phyloP scores from a whole-genome alignment of 2,797 vertebrate genomes.

The Sarcophilus harrisii region DNA sequence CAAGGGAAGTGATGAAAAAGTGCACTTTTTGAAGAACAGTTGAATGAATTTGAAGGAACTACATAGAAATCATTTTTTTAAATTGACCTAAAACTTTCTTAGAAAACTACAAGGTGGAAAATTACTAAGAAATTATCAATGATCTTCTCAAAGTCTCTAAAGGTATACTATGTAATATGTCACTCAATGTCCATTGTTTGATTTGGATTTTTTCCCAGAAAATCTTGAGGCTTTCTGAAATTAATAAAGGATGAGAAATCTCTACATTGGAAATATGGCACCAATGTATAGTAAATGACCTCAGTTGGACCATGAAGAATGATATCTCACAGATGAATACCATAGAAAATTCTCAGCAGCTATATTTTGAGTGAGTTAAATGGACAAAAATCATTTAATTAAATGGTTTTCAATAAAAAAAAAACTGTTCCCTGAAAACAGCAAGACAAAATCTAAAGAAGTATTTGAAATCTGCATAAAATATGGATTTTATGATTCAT shows the following conservation, averaged over 20 bases:
- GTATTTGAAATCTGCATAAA: background rate
- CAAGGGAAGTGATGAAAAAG: background rate
- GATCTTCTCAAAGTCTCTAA: background rate
- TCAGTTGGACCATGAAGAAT: background rate
- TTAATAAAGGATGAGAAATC: background rate
- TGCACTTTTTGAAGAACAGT: background rate
- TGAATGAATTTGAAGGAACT: background rate
- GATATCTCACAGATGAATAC: background rate
- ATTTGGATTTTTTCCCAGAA: background rate
- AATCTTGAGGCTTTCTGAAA: background rate
- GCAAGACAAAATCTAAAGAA: background rate
- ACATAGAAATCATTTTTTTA: background rate
- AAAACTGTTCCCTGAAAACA: background rate
- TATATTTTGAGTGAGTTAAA: background rate
- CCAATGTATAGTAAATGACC: background rate
- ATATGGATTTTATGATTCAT: background rate
- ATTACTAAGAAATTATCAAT: background rate
- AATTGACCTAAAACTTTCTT: background rate
- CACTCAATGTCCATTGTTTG: background rate
- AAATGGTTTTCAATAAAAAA: background rate
- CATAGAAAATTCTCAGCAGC: background rate
- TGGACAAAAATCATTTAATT: background rate
- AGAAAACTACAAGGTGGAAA: background rate
- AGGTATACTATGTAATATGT: background rate
- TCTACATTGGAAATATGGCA: background rate